Evolutionary conservation across 2,797 vertebrate species (phyloP).

Genomic region (Sebastes diploproa): DNA sequence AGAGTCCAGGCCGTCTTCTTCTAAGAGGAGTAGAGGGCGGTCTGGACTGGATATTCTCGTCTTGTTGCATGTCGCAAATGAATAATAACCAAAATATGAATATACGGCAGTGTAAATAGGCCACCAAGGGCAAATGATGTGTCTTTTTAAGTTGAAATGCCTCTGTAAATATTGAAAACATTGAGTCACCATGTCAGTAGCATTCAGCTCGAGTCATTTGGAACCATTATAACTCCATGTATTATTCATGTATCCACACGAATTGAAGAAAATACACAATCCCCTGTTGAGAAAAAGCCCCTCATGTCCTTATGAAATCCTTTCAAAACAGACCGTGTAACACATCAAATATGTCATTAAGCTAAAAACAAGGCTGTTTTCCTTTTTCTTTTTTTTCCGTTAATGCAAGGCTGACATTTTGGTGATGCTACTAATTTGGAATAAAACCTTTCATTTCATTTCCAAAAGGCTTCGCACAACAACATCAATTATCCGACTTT

Average conservation of each 20-base stretch:
- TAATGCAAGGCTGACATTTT: slow-evolving; percentile 17
- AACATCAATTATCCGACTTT: neutral
- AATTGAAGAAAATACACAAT: neutral
- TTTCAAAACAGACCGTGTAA: neutral
- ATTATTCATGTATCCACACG: slow-evolving; percentile 17
- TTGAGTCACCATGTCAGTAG: neutral
- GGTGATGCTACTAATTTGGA: neutral
- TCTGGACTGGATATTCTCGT: slow-evolving; percentile 5
- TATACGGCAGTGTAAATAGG: neutral
- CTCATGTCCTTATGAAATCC: neutral
- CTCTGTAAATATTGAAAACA: neutral
- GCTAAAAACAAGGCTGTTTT: neutral
- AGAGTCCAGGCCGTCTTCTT: slow-evolving; percentile 16
- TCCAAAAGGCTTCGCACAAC: neutral
- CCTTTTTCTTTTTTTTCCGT: neutral
- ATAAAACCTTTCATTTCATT: slow-evolving; percentile 5
- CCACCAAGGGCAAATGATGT: neutral
- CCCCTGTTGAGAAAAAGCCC: neutral
- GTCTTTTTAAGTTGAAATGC: neutral
- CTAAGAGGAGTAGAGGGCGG: neutral
- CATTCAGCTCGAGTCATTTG: neutral
- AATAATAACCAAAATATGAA: slow-evolving; percentile 4
- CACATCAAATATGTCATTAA: slow-evolving; percentile 7
- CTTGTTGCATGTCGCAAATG: slow-evolving; percentile 1
- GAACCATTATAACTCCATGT: neutral